Base-by-base conservation (phyloP, 2,888 invertebrate species). In the Ommatoiulus sabulosus region DNA sequence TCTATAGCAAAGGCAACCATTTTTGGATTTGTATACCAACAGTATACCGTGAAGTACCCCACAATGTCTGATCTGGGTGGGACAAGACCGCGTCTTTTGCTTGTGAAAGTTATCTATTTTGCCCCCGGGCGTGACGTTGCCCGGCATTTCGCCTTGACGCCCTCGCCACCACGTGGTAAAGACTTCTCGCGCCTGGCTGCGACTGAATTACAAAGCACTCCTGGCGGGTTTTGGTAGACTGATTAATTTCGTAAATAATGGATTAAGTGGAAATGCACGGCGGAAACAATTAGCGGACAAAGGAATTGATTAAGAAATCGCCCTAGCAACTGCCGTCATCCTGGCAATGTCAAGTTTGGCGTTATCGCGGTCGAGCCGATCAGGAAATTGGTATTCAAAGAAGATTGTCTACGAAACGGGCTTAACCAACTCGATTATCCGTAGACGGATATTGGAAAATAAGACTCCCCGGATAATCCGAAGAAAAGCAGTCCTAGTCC, bases 161-260 rank as follows among this genome's bases (percentile, higher is more conserved):
- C 63, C 4, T n/a, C 20, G 63, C n/a, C 63, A 20, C 6, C 63
- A n/a, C 20, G 63, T 20, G n/a, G 63, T 2, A 5, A 63, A 6
- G 4, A 52, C 52, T 52, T n/a, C 0, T 20, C 17, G n/a, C 5
- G 15, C 5, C 20, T 17, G 5, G 63, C 63, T 63, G 63, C 63
- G 0, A 63, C 20, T 15, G 63, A 63, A 63, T 63, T 20, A 63
- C n/a, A 63, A n/a, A 63, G 7, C 20, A 20, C 63, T 20, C n/a
- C 52, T 20, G n/a, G 12, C 20, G 5, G n/a, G 20, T 6, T 63
- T 63, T n/a, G 17, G 63, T 5, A 63, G 20, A 63, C 20, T 63
- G 63, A 63, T 63, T 63, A 63, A 63, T 20, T 63, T 63, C 63
- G 63, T 63, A 63, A 63, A 63, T 63, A 63, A 63, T 63, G n/a